phyloP scores from a whole-genome alignment of 2,888 invertebrate species.

The Stenoptilia bipunctidactyla region DNA sequence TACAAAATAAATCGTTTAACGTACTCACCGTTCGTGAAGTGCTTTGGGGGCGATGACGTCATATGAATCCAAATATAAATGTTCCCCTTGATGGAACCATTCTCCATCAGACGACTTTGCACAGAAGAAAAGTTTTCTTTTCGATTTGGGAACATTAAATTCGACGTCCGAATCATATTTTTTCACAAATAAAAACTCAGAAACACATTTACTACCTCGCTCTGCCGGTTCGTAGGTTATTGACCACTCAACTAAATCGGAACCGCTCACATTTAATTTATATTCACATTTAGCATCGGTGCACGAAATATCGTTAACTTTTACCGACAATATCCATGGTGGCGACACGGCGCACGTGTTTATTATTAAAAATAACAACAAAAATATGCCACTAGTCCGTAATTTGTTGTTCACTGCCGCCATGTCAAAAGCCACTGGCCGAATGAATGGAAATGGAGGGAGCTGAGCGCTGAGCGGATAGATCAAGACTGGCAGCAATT shows the following conservation, averaged over 20 bases:
- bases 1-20: background rate
- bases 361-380: slow-evolving; percentile 54
- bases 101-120: slow-evolving; percentile 33
- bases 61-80: slow-evolving; percentile 50
- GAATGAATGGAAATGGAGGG: slow-evolving; percentile 13
- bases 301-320: slow-evolving; percentile 36
- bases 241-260: slow-evolving; percentile 38
- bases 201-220: slow-evolving; percentile 25
- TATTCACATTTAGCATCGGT: slow-evolving; percentile 37
- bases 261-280: slow-evolving; percentile 37
- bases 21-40: slow-evolving; percentile 30
- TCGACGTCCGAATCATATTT: slow-evolving; percentile 21
- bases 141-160: slow-evolving; percentile 28
- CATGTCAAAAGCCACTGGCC: slow-evolving; percentile 31
- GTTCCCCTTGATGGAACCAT: slow-evolving; percentile 49
- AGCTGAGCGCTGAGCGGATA: too few species aligned
- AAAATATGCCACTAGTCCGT: slow-evolving; percentile 60
- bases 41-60: slow-evolving; percentile 42
- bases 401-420: slow-evolving; percentile 29
- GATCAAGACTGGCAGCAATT: too few species aligned
- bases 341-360: slow-evolving; percentile 38
- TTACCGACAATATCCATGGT: slow-evolving; percentile 57
- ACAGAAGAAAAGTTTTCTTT: slow-evolving; percentile 44
- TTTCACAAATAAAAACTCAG: slow-evolving; percentile 24
- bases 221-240: slow-evolving; percentile 38